Evolutionary conservation across 53 echinoderm and acorn worm genomes (phyloP), one percentile per base, ranked within the genome.

Genomic region (Holothuria scabra): DNA sequence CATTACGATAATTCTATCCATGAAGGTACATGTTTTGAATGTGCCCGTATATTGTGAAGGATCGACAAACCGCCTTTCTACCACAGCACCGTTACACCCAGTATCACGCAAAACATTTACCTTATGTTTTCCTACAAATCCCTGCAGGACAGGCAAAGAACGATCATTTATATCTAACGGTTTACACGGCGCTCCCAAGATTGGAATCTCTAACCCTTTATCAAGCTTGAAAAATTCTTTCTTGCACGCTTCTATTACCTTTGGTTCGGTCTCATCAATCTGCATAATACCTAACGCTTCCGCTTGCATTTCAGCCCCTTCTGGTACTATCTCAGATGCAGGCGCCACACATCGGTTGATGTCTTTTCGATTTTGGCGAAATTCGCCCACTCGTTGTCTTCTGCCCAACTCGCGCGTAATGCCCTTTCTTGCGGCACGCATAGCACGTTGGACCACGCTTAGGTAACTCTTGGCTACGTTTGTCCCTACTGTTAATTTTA

Each of bases 31-130:
- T n/a, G n/a, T n/a, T n/a, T n/a, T n/a, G n/a, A n/a, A n/a, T n/a
- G 21, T 25, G 18, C 66, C 66, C 66, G 66, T 66, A 66, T n/a
- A 66, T 66, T 66, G 21, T 66, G 21, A 66, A 16, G 66, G 18
- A 14, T 66, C 18, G 21, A 66, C 66, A 25, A n/a, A 66, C 26
- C 21, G 14, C 23, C 26, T 25, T 14, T 66, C 26, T n/a, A 66
- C 66, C 25, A 66, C 66, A 12, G 26, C 66, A 12, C 66, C 66
- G 26, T 25, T 66, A 11, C 12, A 67, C 31, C 67, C 67, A 22
- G 32, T 67, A 28, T 67, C 67, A 6, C 67, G 28, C 32, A 67
- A 30, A 4, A 31, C 67, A 5, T 30, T 67, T 28, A 67, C 67
- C 9, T 5, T 28, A 67, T 67, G 32, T 28, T 67, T 67, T 24